A percentile compares a stretch with the other conserved stretches of the same genome.
phyloP scores from a whole-genome alignment of 2,113 vertebrate species.

The Daboia siamensis region DNA sequence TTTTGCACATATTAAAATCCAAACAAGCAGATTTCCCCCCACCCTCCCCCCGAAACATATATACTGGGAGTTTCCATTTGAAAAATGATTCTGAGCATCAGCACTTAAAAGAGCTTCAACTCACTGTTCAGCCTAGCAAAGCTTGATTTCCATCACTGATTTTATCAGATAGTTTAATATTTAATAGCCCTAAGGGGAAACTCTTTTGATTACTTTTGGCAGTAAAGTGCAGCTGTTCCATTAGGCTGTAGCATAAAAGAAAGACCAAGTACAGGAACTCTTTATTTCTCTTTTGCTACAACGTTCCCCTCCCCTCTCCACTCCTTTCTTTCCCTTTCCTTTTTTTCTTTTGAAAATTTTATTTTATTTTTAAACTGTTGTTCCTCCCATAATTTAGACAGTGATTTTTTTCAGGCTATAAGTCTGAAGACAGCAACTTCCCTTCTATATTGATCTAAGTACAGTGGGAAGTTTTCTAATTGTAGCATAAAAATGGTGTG shows the following conservation, averaged over 20 bases:
- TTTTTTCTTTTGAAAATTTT: background rate
- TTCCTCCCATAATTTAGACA: background rate
- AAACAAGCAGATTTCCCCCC: background rate
- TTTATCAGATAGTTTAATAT: background rate
- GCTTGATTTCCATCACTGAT: background rate
- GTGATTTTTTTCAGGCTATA: background rate
- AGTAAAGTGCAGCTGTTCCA: background rate
- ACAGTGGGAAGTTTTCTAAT: background rate
- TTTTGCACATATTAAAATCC: background rate
- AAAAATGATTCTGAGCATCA: background rate
- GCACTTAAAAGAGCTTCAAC: background rate
- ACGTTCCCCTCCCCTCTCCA: background rate
- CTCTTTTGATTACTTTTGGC: background rate
- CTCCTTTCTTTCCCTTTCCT: background rate
- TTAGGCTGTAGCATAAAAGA: background rate
- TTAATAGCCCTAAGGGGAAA: background rate
- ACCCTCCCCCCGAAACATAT: background rate
- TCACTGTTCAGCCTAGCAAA: background rate
- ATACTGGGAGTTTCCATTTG: background rate
- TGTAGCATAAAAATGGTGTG: background rate
- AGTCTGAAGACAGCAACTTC: background rate
- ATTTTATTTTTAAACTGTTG: background rate
- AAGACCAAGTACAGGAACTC: background rate
- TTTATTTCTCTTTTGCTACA: background rate
- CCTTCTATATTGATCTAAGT: background rate